Evolutionary conservation across 2,888 invertebrate species (phyloP).

Genomic region (Gortyna flavago): DNA sequence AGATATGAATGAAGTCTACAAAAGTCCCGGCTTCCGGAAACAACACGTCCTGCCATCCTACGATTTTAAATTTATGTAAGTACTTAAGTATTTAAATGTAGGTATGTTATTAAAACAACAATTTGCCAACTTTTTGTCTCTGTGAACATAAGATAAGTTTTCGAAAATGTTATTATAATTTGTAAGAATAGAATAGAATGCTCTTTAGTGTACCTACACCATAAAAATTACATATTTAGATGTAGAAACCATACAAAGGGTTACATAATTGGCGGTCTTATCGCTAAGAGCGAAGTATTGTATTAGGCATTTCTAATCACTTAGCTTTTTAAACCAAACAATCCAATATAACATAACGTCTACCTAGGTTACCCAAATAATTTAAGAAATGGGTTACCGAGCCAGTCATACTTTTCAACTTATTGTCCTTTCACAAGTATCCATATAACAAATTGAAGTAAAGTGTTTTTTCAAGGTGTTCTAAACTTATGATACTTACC

Average conservation of each 20-base stretch:
- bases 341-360: background rate
- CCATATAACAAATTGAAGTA: background rate
- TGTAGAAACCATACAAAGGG: no score
- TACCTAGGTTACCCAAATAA: conserved; percentile 1
- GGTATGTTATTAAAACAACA: background rate
- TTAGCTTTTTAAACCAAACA: background rate
- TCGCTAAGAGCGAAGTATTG: background rate
- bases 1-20: conserved; percentile 16
- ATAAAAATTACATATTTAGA: no score
- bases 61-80: background rate
- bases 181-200: background rate
- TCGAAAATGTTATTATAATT: background rate
- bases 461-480: background rate
- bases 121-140: background rate
- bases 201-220: no score
- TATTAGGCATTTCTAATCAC: background rate
- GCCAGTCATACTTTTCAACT: background rate
- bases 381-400: background rate
- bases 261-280: no score
- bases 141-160: background rate
- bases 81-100: background rate
- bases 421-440: background rate
- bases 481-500: background rate
- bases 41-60: background rate
- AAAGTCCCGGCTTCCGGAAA: background rate